phyloP scores from a whole-genome alignment of 2,113 vertebrate species.

The Aphyosemion australe region DNA sequence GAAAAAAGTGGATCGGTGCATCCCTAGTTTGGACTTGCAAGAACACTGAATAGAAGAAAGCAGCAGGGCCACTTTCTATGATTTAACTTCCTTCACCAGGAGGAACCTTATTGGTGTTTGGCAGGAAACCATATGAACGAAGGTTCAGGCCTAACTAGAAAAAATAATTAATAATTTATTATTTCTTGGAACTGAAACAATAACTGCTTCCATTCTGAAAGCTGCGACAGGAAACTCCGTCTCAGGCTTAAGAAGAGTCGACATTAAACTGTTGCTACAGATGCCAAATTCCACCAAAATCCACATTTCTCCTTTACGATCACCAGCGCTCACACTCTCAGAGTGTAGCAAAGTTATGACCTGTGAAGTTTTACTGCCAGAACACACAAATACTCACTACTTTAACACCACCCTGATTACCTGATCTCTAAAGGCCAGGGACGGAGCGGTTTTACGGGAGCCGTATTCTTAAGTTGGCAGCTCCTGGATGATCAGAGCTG shows the following conservation, averaged over 20 bases:
- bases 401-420: too few relatives aligned
- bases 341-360: neutral
- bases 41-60: too few relatives aligned
- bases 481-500: neutral
- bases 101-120: neutral
- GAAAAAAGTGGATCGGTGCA: too few relatives aligned
- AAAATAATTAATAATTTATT: neutral
- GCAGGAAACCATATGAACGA: neutral
- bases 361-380: neutral
- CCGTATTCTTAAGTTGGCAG: neutral
- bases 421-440: too few relatives aligned
- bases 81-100: neutral
- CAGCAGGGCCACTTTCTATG: too few relatives aligned
- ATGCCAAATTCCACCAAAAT: neutral
- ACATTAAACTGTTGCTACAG: neutral
- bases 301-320: neutral
- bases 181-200: neutral
- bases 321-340: neutral
- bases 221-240: neutral
- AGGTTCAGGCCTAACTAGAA: neutral
- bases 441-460: neutral
- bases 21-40: too few relatives aligned
- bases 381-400: neutral
- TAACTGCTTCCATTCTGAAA: neutral
- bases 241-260: neutral